Percentiles rank a stretch among this genome's conserved stretches.
phyloP scores from a whole-genome alignment of 2,888 invertebrate genomes.

The Lithophane semibrunnea region DNA sequence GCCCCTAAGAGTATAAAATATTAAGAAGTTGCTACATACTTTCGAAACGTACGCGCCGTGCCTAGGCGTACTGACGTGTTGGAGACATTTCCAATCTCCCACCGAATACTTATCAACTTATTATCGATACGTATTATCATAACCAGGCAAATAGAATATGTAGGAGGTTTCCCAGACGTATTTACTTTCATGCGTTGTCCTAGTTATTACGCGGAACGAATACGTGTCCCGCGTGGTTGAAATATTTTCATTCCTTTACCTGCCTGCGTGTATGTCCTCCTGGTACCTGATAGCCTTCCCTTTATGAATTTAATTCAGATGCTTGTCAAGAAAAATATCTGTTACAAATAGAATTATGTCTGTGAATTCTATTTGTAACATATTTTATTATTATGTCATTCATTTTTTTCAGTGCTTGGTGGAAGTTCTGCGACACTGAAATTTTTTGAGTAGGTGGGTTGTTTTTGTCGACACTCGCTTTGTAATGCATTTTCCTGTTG shows the following conservation, averaged over 20 bases:
- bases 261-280: slow-evolving; percentile 50
- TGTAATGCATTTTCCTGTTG: slow-evolving; percentile 15
- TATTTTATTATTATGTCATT: neutral
- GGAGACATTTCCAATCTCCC: slow-evolving; percentile 47
- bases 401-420: neutral
- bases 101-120: slow-evolving; percentile 55
- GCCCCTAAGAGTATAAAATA: neutral
- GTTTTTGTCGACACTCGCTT: neutral
- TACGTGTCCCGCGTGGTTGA: slow-evolving; percentile 69
- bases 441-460: neutral
- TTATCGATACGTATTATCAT: slow-evolving; percentile 56
- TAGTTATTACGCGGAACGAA: slow-evolving; percentile 67
- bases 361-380: neutral
- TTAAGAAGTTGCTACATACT: neutral
- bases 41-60: slow-evolving; percentile 15
- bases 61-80: slow-evolving; percentile 11
- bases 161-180: slow-evolving; percentile 52
- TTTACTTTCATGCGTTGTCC: slow-evolving; percentile 68
- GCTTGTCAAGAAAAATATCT: slow-evolving; percentile 53
- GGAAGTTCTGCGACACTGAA: neutral
- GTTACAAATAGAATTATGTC: slow-evolving; percentile 44
- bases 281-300: slow-evolving; percentile 50
- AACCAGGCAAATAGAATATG: slow-evolving; percentile 58
- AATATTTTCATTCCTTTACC: slow-evolving; percentile 62
- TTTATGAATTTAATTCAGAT: slow-evolving; percentile 62